phyloP scores from a whole-genome alignment of 2,888 invertebrate species.

The Hirtodrosophila trivittata region DNA sequence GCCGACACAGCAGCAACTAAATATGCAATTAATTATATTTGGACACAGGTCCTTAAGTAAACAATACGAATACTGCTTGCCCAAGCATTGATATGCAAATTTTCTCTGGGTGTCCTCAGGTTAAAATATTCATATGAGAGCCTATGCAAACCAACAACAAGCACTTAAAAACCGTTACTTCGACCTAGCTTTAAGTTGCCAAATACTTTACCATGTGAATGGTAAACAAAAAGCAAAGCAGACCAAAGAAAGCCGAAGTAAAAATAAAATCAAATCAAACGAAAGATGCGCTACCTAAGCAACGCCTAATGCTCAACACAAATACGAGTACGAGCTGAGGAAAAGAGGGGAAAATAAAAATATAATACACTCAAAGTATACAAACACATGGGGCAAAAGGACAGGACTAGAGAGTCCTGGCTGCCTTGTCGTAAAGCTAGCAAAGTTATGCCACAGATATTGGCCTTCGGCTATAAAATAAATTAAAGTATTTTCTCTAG shows the following conservation, averaged over 20 bases:
- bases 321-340: too few species aligned
- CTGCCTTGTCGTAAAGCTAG: constrained; percentile 22
- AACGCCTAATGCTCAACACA: constrained; percentile 62
- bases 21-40: constrained; percentile 35
- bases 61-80: constrained; percentile 17
- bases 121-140: constrained; percentile 1
- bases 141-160: background rate
- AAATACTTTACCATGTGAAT: constrained; percentile 51
- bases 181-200: constrained; percentile 41
- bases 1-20: constrained; percentile 11
- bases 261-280: constrained; percentile 47
- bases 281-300: constrained; percentile 42
- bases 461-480: constrained; percentile 58
- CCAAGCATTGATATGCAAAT: constrained; percentile 35
- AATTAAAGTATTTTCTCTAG: constrained; percentile 68
- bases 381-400: too few species aligned
- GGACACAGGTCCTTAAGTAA: constrained; percentile 17
- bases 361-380: constrained; percentile 32
- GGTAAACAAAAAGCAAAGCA: constrained; percentile 48
- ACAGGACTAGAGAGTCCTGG: too few species aligned
- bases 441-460: constrained; percentile 54
- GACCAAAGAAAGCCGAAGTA: constrained; percentile 25
- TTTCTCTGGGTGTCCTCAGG: background rate
- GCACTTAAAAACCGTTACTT: constrained; percentile 24
- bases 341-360: constrained; percentile 47